Conservation (phyloP, 2,113 vertebrate species). For the Gracilinanus agilis region DNA sequence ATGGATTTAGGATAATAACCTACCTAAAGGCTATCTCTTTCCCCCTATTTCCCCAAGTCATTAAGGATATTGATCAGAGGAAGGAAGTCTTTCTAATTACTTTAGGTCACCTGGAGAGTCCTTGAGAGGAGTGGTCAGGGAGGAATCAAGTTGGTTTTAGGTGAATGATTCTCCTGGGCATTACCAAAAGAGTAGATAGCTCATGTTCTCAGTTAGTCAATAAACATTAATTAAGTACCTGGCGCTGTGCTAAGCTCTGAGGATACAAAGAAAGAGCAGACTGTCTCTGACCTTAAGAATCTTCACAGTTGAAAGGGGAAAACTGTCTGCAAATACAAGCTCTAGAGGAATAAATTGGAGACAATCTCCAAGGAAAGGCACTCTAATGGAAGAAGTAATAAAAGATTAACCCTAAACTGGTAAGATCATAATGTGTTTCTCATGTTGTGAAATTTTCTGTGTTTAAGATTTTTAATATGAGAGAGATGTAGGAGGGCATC, state of each 20-base stretch:
- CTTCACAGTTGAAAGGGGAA: not conserved
- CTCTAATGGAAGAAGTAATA: too few relatives aligned
- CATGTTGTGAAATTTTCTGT: too few relatives aligned
- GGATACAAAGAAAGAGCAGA: not conserved
- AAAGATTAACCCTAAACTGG: too few relatives aligned
- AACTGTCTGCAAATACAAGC: not conserved
- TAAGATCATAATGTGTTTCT: too few relatives aligned
- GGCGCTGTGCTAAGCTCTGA: not conserved
- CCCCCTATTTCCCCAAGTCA: not conserved
- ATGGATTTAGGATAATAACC: not conserved
- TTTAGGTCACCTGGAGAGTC: not conserved
- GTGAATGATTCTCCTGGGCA: not conserved
- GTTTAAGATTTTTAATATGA: too few relatives aligned
- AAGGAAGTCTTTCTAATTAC: not conserved
- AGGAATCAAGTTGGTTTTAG: not conserved
- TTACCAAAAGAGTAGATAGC: not conserved
- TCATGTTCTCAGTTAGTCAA: not conserved
- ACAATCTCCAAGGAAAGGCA: too few relatives aligned
- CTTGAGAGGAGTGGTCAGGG: not conserved
- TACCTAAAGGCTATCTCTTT: not conserved
- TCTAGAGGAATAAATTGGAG: too few relatives aligned
- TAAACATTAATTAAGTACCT: conserved; percentile 1
- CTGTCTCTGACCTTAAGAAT: too few relatives aligned
- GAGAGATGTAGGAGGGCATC: too few relatives aligned
- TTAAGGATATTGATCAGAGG: not conserved